Evolutionary conservation across 2,113 vertebrate genomes (phyloP).

Genomic region (Sinosuthora webbiana): DNA sequence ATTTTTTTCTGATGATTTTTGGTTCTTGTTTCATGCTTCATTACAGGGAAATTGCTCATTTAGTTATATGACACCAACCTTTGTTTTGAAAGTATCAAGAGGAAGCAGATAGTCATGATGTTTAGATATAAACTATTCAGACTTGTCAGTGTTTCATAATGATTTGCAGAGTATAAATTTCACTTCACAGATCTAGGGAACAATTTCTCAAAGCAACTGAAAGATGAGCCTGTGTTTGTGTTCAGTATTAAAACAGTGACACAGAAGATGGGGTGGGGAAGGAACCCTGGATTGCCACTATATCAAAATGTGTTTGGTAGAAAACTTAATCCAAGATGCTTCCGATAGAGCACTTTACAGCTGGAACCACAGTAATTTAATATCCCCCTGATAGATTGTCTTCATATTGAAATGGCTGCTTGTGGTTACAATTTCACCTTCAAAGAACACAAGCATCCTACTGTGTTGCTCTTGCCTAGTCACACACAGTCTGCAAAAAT

Average conservation of each 20-base stretch:
- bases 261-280: constrained; percentile 34
- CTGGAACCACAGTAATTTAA: constrained; percentile 49
- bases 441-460: constrained; percentile 41
- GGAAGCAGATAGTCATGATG: not conserved
- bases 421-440: constrained; percentile 53
- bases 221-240: constrained; percentile 15
- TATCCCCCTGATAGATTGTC: constrained; percentile 50
- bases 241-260: not conserved
- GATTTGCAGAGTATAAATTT: constrained; percentile 24
- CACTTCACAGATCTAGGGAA: not conserved
- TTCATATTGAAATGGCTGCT: constrained; percentile 53
- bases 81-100: not conserved
- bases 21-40: not conserved
- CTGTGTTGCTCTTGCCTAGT: not conserved
- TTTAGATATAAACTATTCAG: not conserved
- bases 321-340: constrained; percentile 53
- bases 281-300: not conserved
- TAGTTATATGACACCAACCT: not conserved
- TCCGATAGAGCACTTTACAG: constrained; percentile 20
- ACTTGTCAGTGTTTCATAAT: not conserved
- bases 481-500: not conserved
- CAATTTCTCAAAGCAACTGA: constrained; percentile 42
- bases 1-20: not conserved
- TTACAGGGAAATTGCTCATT: constrained; percentile 6
- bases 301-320: constrained; percentile 21